Conservation (phyloP, 2,797 vertebrate species). For the Siniperca undulata region DNA sequence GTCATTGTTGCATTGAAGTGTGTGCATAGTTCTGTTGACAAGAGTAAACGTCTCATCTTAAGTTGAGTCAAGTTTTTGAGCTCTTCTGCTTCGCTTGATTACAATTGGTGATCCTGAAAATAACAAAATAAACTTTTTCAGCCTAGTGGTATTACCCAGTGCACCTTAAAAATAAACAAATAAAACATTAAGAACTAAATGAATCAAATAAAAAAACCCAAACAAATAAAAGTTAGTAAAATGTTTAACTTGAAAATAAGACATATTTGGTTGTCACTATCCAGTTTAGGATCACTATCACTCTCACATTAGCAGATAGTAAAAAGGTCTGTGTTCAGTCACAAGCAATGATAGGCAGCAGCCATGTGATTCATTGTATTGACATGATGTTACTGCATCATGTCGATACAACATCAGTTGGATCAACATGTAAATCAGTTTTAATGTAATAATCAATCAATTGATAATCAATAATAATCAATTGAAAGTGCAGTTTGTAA, state of each 20-base stretch:
- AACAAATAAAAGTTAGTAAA: background rate
- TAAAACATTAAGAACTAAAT: background rate
- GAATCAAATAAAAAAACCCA: background rate
- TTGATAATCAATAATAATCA: too few relatives aligned
- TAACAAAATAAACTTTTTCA: constrained; percentile 4
- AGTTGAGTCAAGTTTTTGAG: constrained; percentile 13
- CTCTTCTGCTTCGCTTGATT: background rate
- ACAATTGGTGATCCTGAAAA: constrained; percentile 11
- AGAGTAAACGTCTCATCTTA: constrained; percentile 17
- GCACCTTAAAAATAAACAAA: background rate
- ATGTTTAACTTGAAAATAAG: background rate
- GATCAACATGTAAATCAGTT: background rate
- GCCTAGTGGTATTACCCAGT: background rate
- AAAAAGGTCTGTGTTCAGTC: constrained; percentile 33
- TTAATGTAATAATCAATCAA: background rate
- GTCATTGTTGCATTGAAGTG: constrained; percentile 18
- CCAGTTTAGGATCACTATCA: background rate
- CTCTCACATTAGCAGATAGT: background rate
- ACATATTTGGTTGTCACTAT: background rate
- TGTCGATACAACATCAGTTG: background rate
- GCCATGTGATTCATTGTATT: constrained; percentile 14
- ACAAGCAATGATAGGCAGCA: background rate
- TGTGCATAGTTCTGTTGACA: constrained; percentile 51
- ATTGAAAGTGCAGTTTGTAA: background rate
- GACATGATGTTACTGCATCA: background rate